Evolutionary conservation across 2,888 invertebrate genomes (phyloP), one percentile per base, ranked within the genome.

Genomic region (Atherix ibis): DNA sequence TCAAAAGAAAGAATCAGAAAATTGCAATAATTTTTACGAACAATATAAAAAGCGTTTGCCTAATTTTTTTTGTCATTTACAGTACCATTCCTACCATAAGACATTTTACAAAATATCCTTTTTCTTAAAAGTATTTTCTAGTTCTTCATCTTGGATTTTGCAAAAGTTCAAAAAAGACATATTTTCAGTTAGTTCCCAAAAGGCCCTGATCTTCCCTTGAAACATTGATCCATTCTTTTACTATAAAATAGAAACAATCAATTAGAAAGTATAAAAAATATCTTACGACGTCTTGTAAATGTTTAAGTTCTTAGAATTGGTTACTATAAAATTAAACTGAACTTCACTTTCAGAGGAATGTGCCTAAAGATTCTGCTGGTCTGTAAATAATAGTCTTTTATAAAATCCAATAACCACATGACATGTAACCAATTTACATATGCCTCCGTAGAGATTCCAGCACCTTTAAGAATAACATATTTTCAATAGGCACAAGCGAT

Each of bases 231-330:
- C 6, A 8, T 22, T 6, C 22, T 6, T 22, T 22, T 22, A 9
- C 9, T 9, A 22, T 22, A 27, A 27, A 27, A 27, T 27, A 27
- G n/a, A 27, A 8, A 27, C n/a, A 27, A 12, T 27, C n/a, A n/a
- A n/a, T n/a, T n/a, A n/a, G n/a, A n/a, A n/a, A n/a, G n/a, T n/a
- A n/a, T n/a, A n/a, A n/a, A n/a, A n/a, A n/a, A n/a, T n/a, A n/a
- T n/a, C n/a, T n/a, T n/a, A n/a, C n/a, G n/a, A n/a, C 5, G 5
- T 27, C n/a, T 8, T 27, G n/a, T 8, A 27, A 27, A 27, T 27
- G 13, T 27, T n/a, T 10, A 8, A 8, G n/a, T 12, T 27, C 27
- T 8, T 8, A n/a, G n/a, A 10, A 12, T 27, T n/a, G n/a, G n/a
- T n/a, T n/a, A n/a, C n/a, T n/a, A n/a, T n/a, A n/a, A n/a, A n/a